Percentiles rank a stretch among this genome's conserved stretches.
Conservation (phyloP, 2,888 invertebrate species). For the Drosophila prostipennis region DNA sequence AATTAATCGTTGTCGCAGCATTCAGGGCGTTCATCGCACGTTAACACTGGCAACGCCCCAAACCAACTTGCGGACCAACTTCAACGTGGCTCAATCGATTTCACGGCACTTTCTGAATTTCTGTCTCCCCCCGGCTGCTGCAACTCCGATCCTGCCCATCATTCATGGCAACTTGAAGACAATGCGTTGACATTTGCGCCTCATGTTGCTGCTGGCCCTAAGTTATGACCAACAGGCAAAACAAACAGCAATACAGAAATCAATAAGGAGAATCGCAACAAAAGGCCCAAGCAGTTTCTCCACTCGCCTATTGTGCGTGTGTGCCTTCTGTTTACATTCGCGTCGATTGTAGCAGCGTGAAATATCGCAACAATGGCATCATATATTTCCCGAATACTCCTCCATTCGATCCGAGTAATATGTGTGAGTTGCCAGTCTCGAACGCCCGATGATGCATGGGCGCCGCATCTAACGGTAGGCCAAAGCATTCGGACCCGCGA, state of each 20-base stretch:
- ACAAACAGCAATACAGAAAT: constrained; percentile 73
- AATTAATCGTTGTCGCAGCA: constrained; percentile 55
- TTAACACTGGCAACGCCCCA: constrained; percentile 54
- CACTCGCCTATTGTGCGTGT: constrained; percentile 63
- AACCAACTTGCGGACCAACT: constrained; percentile 23
- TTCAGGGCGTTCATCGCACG: constrained; percentile 61
- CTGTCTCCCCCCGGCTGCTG: constrained; percentile 9
- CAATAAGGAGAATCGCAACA: constrained; percentile 60
- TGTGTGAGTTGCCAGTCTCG: constrained; percentile 35
- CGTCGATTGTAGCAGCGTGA: constrained; percentile 55
- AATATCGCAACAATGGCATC: constrained; percentile 69
- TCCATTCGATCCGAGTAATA: constrained; percentile 45
- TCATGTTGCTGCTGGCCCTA: constrained; percentile 61
- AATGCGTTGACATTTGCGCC: constrained; percentile 69
- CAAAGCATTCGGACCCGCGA: constrained; percentile 11
- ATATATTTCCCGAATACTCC: constrained; percentile 70
- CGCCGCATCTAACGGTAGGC: constrained; percentile 58
- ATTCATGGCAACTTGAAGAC: constrained; percentile 49
- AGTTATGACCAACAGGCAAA: constrained; percentile 69
- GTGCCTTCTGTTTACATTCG: constrained; percentile 53
- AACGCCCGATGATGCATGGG: constrained; percentile 62
- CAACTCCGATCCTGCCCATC: constrained; percentile 44
- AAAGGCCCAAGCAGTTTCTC: constrained; percentile 38
- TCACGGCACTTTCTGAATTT: constrained; percentile 44
- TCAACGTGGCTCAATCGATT: constrained; percentile 55